A percentile compares a stretch with the other conserved stretches of the same genome.
Evolutionary conservation across 2,888 invertebrate species (phyloP).

Genomic region (Myopa tessellatipennis): DNA sequence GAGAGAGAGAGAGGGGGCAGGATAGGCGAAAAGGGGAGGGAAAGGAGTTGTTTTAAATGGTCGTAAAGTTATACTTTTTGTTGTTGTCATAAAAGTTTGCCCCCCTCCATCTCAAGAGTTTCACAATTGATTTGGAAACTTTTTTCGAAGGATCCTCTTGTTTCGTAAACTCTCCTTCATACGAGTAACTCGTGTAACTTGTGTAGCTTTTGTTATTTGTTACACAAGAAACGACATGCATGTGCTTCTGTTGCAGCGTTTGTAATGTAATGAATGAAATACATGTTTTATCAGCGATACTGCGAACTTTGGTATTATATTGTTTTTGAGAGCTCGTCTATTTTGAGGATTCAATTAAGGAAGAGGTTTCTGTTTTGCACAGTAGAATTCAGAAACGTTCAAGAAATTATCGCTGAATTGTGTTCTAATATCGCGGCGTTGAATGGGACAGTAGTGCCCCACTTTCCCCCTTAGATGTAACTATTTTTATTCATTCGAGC

Average conservation of each 20-base stretch:
- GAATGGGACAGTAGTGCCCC: no score
- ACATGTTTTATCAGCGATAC: background rate
- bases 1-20: background rate
- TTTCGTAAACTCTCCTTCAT: background rate
- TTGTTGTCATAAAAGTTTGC: constrained; percentile 7
- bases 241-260: background rate
- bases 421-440: no score
- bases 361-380: no score
- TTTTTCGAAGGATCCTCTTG: background rate
- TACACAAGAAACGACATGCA: background rate
- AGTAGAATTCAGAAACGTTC: no score
- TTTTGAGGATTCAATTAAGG: background rate
- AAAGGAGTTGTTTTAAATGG: background rate
- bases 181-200: background rate
- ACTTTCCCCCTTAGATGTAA: no score
- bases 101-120: background rate
- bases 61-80: background rate
- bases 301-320: background rate
- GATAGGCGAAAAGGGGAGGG: background rate
- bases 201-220: background rate
- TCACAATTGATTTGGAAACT: background rate
- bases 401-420: no score
- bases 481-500: no score
- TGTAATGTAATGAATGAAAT: background rate
- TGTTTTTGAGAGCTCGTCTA: background rate